Evolutionary conservation across 2,888 invertebrate genomes (phyloP).

Genomic region (Drosophila imparisetae): DNA sequence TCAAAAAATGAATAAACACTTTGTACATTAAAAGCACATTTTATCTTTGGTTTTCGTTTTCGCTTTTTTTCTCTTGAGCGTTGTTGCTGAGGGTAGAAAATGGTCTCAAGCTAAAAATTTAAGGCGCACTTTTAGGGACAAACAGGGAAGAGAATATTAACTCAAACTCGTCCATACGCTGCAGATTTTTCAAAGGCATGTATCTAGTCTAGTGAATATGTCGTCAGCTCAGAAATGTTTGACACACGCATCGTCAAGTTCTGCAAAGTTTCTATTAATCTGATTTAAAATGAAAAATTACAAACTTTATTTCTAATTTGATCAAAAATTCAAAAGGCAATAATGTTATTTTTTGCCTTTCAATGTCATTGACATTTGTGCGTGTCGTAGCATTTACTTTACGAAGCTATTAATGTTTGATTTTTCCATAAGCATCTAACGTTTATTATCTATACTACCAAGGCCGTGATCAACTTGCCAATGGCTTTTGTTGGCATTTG

Average conservation of each 20-base stretch:
- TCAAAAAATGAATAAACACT: not conserved
- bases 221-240: not conserved
- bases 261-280: not conserved
- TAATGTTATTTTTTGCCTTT: slow-evolving; percentile 19
- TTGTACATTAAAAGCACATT: not conserved
- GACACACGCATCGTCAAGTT: not conserved
- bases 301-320: slow-evolving; percentile 25
- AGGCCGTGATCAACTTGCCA: slow-evolving; percentile 18
- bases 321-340: slow-evolving; percentile 7
- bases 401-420: slow-evolving; percentile 34
- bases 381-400: slow-evolving; percentile 12
- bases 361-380: slow-evolving; percentile 1
- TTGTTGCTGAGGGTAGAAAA: not conserved
- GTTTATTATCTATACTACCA: not conserved
- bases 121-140: not conserved
- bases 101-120: not conserved
- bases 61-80: not conserved
- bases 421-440: slow-evolving; percentile 15
- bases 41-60: not conserved
- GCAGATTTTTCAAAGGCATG: not conserved
- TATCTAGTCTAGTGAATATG: not conserved
- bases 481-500: slow-evolving; percentile 33
- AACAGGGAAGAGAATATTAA: not conserved
- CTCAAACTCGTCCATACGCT: not conserved
- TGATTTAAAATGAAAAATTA: slow-evolving; percentile 4